Base-by-base conservation (phyloP, 2,888 invertebrate species). In the Pachliopta kotzebuea region DNA sequence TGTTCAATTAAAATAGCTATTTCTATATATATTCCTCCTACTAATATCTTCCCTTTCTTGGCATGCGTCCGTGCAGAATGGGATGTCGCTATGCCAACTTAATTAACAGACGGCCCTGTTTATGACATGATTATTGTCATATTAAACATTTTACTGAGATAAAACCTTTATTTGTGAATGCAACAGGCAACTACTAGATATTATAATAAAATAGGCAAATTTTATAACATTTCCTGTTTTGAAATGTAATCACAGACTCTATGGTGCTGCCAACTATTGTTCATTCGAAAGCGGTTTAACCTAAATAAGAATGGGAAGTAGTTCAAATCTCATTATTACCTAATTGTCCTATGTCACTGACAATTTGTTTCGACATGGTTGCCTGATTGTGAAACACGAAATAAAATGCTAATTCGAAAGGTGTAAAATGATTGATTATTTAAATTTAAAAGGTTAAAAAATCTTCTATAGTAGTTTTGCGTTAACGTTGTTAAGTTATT, bases 301-400 rank as follows among this genome's bases (percentile, higher is more conserved):
- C 65, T 55, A 62, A 68, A 67, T 58, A 55, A 54, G 53, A 61
- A 65, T 63, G 58, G 59, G 57, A 26, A 56, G 31, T 50, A 29
- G 31, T 59, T 63, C 60, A 55, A 62, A 67, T 62, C 53, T 56
- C 64, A 56, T 66, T 59, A 66, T 62, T 63, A 62, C 26, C 54
- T 64, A 63, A 67, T 66, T 58, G 56, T 60, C 42, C 65, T 64
- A 63, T 69, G 64, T 68, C 62, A 67, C 45, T 67, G 66, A 69
- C 56, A 68, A 62, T 64, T 68, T 64, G 67, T 70, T 65, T 69
- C 68, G 71, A 71, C 67, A 72, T 67, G 70, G 68, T 73, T 67
- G 60, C 60, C 62, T 68, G 68, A 57, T 65, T 69, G 66, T 55
- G 65, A 69, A 72, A 72, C 69, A 56, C 56, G 29, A 53, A 67